A percentile compares a stretch with the other conserved stretches of the same genome.
Conservation (phyloP, 2,113 vertebrate genomes). For the Saccopteryx bilineata region DNA sequence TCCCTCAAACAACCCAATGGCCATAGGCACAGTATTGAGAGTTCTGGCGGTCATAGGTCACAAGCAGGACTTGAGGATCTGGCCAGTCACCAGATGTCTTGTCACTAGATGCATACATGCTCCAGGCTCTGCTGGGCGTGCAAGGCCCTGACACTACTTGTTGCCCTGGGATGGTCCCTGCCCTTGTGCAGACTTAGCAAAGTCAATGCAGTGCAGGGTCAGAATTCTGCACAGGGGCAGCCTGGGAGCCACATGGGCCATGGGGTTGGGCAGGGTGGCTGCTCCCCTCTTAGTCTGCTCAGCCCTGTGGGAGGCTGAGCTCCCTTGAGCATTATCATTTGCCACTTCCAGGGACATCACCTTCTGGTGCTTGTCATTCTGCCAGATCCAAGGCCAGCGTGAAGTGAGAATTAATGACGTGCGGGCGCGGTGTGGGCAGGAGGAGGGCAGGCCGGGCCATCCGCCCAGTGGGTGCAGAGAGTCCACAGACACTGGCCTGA, state of each 20-base stretch:
- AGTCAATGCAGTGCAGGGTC: neutral
- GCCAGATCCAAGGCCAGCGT: conserved; percentile 51
- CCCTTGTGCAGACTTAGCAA: neutral
- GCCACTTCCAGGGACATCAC: conserved; percentile 18
- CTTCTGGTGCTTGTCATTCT: conserved; percentile 31
- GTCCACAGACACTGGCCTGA: neutral
- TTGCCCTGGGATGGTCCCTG: neutral
- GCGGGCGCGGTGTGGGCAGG: neutral
- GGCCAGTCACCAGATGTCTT: neutral
- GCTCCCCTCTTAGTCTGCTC: neutral
- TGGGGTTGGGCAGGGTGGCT: neutral
- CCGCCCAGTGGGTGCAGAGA: neutral
- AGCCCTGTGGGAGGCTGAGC: neutral
- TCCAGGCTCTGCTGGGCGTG: accelerated
- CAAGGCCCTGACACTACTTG: neutral
- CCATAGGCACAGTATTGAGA: accelerated
- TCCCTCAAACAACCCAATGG: neutral
- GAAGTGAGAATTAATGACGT: conserved; percentile 21
- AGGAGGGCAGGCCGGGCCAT: neutral
- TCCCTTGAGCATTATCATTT: neutral
- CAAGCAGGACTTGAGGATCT: accelerated
- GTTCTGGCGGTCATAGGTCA: neutral
- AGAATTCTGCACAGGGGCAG: too few species aligned
- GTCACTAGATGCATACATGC: accelerated
- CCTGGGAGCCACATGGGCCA: neutral